Evolutionary conservation across 2,888 invertebrate genomes (phyloP).

Genomic region (Idaea straminata): DNA sequence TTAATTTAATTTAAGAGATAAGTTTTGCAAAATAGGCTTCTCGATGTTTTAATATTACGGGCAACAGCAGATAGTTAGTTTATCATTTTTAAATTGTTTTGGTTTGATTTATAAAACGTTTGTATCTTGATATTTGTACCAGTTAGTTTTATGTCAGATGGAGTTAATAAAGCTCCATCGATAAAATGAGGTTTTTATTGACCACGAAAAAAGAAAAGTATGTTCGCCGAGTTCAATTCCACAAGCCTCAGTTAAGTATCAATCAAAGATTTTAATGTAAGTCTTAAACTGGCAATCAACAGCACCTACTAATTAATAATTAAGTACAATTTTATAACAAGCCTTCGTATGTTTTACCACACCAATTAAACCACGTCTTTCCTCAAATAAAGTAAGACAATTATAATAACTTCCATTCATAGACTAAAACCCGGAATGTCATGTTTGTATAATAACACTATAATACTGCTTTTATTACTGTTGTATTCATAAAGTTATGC

Average conservation of each 20-base stretch:
- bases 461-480: constrained; percentile 46
- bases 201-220: too few relatives aligned
- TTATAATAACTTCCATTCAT: constrained; percentile 17
- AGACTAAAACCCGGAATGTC: constrained; percentile 29
- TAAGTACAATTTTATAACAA: background rate
- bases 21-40: too few relatives aligned
- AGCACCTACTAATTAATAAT: background rate
- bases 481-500: constrained; percentile 50
- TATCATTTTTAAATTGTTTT: too few relatives aligned
- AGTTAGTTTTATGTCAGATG: background rate
- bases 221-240: too few relatives aligned
- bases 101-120: background rate
- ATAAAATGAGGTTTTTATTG: too few relatives aligned
- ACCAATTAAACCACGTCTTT: constrained; percentile 26
- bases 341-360: constrained; percentile 8
- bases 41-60: too few relatives aligned
- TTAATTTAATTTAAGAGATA: too few relatives aligned
- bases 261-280: background rate
- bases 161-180: background rate
- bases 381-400: constrained; percentile 19
- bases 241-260: background rate
- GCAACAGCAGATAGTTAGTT: too few relatives aligned
- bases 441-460: constrained; percentile 52
- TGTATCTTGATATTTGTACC: background rate
- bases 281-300: background rate